phyloP scores from a whole-genome alignment of 1,140 invertebrate species.

The Dinoponera quadriceps region DNA sequence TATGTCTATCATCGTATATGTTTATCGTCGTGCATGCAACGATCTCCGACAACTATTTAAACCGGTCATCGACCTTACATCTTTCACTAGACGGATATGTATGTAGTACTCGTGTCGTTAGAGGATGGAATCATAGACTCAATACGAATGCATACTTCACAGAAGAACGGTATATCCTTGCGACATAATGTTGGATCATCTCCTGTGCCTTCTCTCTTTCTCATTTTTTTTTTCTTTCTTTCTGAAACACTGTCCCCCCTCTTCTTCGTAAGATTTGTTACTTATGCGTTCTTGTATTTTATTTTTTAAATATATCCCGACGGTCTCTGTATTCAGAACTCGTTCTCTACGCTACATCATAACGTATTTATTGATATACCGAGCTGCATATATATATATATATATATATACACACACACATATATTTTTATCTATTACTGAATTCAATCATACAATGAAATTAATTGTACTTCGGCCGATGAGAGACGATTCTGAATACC shows the following conservation, averaged over 20 bases:
- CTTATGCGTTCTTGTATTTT: conserved; percentile 34
- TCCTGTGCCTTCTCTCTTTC: conserved; percentile 65
- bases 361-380: conserved; percentile 25
- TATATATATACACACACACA: conserved; percentile 12
- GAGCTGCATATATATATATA: too few relatives aligned
- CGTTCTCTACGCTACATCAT: conserved; percentile 26
- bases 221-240: neutral
- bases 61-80: conserved; percentile 45
- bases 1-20: conserved; percentile 48
- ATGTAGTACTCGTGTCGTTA: conserved; percentile 38
- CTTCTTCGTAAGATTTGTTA: conserved; percentile 41
- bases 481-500: conserved; percentile 31
- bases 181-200: conserved; percentile 57
- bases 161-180: conserved; percentile 29
- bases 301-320: neutral
- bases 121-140: neutral
- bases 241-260: conserved; percentile 33
- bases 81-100: conserved; percentile 37
- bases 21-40: conserved; percentile 68
- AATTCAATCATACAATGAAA: conserved; percentile 11
- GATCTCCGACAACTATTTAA: conserved; percentile 55
- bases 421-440: conserved; percentile 33
- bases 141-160: conserved; percentile 31
- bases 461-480: neutral
- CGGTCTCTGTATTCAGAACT: conserved; percentile 46